These are phyloP conservation scores for Lepilemur ruficaudatus DNA, from an alignment of 2,797 vertebrate species.

Conservation along the genomic window DNA sequence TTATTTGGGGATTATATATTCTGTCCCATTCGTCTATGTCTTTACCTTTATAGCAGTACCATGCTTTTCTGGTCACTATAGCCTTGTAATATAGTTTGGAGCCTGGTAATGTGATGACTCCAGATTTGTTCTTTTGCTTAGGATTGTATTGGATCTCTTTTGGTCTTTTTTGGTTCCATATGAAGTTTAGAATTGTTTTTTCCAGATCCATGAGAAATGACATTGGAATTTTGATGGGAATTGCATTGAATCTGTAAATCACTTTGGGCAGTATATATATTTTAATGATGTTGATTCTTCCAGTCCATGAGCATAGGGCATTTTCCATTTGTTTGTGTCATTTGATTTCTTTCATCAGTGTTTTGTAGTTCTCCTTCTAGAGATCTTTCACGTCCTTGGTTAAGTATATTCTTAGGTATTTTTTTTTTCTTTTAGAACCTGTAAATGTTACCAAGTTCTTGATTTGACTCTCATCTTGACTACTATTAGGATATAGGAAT, in stretches of 20 bases:
- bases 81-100: neutral
- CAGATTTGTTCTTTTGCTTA: neutral
- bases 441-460: neutral
- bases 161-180: neutral
- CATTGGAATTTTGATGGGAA: neutral
- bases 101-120: neutral
- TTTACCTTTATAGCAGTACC: neutral
- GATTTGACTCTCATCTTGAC: neutral
- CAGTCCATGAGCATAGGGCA: neutral
- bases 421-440: neutral
- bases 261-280: neutral
- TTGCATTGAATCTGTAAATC: neutral
- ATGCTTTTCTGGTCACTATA: neutral
- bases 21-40: neutral
- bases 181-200: neutral
- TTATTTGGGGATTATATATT: neutral
- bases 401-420: neutral
- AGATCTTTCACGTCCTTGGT: neutral
- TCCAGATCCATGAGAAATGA: neutral
- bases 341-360: neutral
- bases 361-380: neutral
- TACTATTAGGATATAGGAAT: neutral
- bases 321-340: neutral
- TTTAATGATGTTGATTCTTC: neutral
- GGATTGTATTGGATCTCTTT: neutral